These are phyloP conservation scores for Pelosia muscerda DNA, from an alignment of 2,888 invertebrate species.

Conservation along the genomic window DNA sequence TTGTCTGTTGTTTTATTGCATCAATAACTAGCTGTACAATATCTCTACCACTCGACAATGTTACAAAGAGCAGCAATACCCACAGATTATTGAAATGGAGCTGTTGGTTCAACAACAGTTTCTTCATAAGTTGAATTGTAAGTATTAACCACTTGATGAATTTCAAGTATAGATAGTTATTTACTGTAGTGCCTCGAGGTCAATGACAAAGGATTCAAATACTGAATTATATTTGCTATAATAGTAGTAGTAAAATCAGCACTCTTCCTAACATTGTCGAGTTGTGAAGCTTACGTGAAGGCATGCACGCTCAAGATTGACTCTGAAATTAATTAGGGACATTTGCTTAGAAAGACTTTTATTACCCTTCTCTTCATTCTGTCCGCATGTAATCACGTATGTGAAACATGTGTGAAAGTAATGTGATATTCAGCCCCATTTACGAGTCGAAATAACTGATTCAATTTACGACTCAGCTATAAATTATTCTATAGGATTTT, in stretches of 20 bases:
- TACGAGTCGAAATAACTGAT: slow-evolving; percentile 34
- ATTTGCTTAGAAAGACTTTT: slow-evolving; percentile 10
- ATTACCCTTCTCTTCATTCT: slow-evolving; percentile 5
- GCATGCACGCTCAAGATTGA: slow-evolving; percentile 48
- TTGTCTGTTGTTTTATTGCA: slow-evolving; percentile 77
- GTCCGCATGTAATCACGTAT: slow-evolving; percentile 27
- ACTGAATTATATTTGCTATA: background rate
- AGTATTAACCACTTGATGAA: background rate
- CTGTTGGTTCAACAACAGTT: background rate
- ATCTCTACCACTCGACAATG: slow-evolving; percentile 43
- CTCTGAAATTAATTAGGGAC: slow-evolving; percentile 36
- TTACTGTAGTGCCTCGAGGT: background rate
- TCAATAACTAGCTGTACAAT: slow-evolving; percentile 64
- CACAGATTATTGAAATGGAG: too few species aligned
- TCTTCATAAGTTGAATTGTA: background rate
- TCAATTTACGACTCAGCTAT: slow-evolving; percentile 29
- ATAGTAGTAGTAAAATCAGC: too few species aligned
- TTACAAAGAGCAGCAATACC: slow-evolving; percentile 10
- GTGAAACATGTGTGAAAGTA: slow-evolving; percentile 36
- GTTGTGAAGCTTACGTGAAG: slow-evolving; percentile 49
- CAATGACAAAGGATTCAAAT: background rate
- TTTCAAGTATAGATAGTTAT: background rate
- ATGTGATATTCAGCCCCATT: slow-evolving; percentile 47
- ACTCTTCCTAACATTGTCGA: slow-evolving; percentile 41
- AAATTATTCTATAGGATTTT: slow-evolving; percentile 32